Base-by-base conservation (phyloP, 2,113 vertebrate genomes). In the Charadrius vociferus region DNA sequence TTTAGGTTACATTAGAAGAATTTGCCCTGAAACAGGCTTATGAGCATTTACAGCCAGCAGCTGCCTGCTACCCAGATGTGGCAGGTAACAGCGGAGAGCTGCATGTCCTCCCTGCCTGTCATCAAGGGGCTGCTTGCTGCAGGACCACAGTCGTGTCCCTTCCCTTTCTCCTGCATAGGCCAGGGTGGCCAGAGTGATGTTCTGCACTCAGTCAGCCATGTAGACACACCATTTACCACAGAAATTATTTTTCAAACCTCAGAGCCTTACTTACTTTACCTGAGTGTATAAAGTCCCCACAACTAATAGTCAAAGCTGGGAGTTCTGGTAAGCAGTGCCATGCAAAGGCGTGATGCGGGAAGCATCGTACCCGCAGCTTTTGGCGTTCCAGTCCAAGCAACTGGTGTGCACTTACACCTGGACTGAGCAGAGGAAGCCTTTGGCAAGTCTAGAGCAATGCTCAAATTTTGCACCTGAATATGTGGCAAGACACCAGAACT, bases 51-150 rank as follows among this genome's bases (percentile, higher is more conserved):
- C 21, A 73, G 34, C 36, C 41, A 56, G 59, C 41, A 67, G 70
- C 34, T 81, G 65, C 34, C 58, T 62, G 27, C 27, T 77, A 7
- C 23, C 59, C 10, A 50, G 34, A 39, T 1, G 2, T 14, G 17
- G 53, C 45, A 89, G 39, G 32, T 55, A 37, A 5, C 27, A 18
- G 34, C 8, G 10, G 16, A 66, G 32, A 45, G 3, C 27, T 18
- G 17, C 24, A 22, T 22, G 23, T 43, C 52, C 2, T 0, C 30
- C 8, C 16, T 1, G 0, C 41, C 13, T 24, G 13, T 30, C 3
- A 1, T n/a, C 50, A 26, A 75, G 16, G 16, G 24, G 16, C 27
- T 19, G 32, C 58, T 78, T 29, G 52, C 14, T 30, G 5, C 24
- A n/a, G 27, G 24, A 22, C 14, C 8, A 22, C 29, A 70, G 41